Base-by-base conservation (phyloP, 2,888 invertebrate species). In the Mechanitis messenoides region DNA sequence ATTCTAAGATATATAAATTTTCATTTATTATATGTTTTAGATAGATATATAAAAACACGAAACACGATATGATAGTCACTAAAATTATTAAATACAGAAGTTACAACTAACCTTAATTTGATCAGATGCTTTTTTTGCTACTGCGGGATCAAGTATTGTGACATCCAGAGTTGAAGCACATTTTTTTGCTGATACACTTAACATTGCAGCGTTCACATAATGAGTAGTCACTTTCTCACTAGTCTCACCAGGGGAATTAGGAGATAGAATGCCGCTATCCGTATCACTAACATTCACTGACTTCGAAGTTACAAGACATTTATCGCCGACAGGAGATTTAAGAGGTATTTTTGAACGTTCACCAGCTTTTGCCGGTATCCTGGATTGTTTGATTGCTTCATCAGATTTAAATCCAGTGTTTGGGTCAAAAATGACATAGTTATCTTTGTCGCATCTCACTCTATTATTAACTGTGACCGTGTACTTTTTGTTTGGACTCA, bases 231-330 rank as follows among this genome's bases (percentile, higher is more conserved):
- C 68, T 60, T 77, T 83, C 63, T 88, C 87, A 75, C 85, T 87
- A 2, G 80, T 78, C 62, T 92, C 92, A 59, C 92, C 89, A 0
- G 92, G 92, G 33, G 93, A 92, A 69, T 91, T 92, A 0, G 92
- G 92, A 69, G 92, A 92, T 55, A 93, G 77, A 71, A 93, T 92
- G 3, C 93, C 93, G 76, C 93, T 93, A 74, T 93, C 93, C 11
- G 92, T 92, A 81, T 93, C 93, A 80, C 93, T 93, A 68, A 91
- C 85, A 71, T 83, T 89, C 55, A 85, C 85, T 45, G 84, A 83
- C 72, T 85, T 86, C 61, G 83, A 78, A 60, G 76, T 74, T 33
- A 74, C 69, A 60, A 78, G 74, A 9, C 83, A 79, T 57, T 73
- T 80, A 72, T 87, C 87, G 53, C 82, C 83, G 28, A 72, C 69